Percentiles rank a stretch among this genome's conserved stretches.
phyloP scores from a whole-genome alignment of 2,888 invertebrate species.

The Agrypnus murinus region DNA sequence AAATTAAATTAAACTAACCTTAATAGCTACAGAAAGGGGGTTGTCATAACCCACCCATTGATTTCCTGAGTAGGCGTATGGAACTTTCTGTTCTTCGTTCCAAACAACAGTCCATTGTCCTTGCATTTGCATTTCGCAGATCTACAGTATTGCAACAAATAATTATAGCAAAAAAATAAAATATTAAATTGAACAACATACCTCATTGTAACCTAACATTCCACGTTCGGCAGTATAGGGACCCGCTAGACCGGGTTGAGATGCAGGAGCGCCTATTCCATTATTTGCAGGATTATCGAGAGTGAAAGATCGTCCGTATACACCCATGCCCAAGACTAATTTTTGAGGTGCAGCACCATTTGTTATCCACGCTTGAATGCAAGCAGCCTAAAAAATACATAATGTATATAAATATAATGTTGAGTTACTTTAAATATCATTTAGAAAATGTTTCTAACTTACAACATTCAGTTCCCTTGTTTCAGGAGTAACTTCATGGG shows the following conservation, averaged over 20 bases:
- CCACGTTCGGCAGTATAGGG: constrained; percentile 81
- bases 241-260: constrained; percentile 77
- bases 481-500: constrained; percentile 68
- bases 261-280: constrained; percentile 74
- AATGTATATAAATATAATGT: no score
- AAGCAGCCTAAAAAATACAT: constrained; percentile 68
- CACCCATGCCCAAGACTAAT: no score
- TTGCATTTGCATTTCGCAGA: constrained; percentile 60
- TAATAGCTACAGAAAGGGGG: no score
- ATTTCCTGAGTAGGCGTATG: no score
- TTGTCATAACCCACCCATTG: constrained; percentile 71
- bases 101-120: constrained; percentile 62
- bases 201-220: constrained; percentile 88
- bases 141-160: no score
- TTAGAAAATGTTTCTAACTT: constrained; percentile 72
- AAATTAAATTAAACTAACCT: no score
- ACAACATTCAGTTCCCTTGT: constrained; percentile 64
- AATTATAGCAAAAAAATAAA: no score
- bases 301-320: constrained; percentile 82
- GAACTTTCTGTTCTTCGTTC: no score
- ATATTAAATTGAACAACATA: constrained; percentile 62
- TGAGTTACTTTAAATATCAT: no score
- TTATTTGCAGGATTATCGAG: constrained; percentile 71
- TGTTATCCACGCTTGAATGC: constrained; percentile 73
- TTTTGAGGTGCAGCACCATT: no score